Base-by-base conservation (phyloP, 2,113 vertebrate genomes). In the Scomber colias region DNA sequence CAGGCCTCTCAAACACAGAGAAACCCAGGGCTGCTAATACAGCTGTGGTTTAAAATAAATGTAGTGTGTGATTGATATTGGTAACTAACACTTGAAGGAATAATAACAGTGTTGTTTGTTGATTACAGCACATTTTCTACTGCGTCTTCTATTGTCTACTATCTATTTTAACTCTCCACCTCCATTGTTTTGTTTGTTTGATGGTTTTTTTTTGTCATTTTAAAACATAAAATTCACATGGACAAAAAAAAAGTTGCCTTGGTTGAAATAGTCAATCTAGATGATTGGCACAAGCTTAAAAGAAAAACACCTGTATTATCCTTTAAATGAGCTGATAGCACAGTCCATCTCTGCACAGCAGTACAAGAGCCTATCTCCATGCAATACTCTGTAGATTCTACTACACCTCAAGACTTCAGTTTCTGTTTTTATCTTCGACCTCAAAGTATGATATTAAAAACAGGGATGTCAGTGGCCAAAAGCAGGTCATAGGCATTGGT, bases 61-160 rank as follows among this genome's bases (percentile, higher is more conserved):
- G 72, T 85, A 89, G 71, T 50, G 83, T 87, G 83, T 78, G 85
- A 66, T 72, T 81, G 53, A 44, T 56, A 30, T 6, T 64, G 46
- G 75, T 57, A 66, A 65, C 55, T 21, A 79, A 83, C n/a, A 84
- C 72, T 49, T 70, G 66, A 83, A 63, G 7, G 68, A 44, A 72
- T 48, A 68, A 59, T 54, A 65, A 72, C 6, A 59, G 53, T 27
- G 17, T 53, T 61, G 66, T 63, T 77, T 74, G 56, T 12, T 27
- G 64, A 54, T 57, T 31, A 50, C 45, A 77, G 62, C 24, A 71
- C 62, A 30, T 57, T 50, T 68, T 76, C 27, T 46, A 82, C 69
- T 75, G 75, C 73, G 45, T 45, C 50, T 72, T 66, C 46, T 75
- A 79, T 21, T 7, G 19, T 24, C 54, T 78, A 73, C 1, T 0